These are phyloP conservation scores for Lanius ludovicianus DNA, from an alignment of 2,113 vertebrate genomes.

Conservation along the genomic window DNA sequence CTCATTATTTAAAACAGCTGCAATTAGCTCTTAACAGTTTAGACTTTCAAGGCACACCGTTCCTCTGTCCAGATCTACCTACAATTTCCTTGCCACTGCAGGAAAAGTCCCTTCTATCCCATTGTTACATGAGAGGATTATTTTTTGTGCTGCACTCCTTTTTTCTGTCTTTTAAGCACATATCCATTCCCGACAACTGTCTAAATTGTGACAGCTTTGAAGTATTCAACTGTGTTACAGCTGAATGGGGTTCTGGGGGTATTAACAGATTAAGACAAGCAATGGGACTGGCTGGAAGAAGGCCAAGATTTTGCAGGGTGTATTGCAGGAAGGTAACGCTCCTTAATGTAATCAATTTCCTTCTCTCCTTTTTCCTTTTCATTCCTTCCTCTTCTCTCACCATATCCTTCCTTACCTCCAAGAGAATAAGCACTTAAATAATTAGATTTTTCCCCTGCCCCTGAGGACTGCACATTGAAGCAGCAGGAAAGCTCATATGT, in stretches of 20 bases:
- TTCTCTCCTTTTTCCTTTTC: constrained; percentile 33
- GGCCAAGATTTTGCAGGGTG: not conserved
- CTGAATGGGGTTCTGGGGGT: not conserved
- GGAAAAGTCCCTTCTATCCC: not conserved
- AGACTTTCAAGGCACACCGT: not conserved
- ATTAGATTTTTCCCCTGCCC: constrained; percentile 41
- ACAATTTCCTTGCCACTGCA: not conserved
- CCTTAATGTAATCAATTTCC: constrained; percentile 51
- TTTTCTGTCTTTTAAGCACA: not conserved
- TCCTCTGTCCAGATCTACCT: not conserved
- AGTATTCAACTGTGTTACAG: not conserved
- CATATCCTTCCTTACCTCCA: constrained; percentile 1
- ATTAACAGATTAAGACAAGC: not conserved
- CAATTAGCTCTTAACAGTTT: not conserved
- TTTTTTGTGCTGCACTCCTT: not conserved
- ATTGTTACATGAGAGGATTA: not conserved
- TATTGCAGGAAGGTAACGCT: constrained; percentile 25
- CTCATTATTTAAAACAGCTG: not conserved
- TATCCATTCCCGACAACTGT: not conserved
- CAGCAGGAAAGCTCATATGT: constrained; percentile 55
- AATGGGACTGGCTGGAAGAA: not conserved
- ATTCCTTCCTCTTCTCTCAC: constrained; percentile 44
- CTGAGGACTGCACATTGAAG: constrained; percentile 47
- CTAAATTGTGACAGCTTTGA: not conserved
- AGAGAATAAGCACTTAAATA: constrained; percentile 43